phyloP scores from a whole-genome alignment of 2,797 vertebrate species.

The Lates japonicus region DNA sequence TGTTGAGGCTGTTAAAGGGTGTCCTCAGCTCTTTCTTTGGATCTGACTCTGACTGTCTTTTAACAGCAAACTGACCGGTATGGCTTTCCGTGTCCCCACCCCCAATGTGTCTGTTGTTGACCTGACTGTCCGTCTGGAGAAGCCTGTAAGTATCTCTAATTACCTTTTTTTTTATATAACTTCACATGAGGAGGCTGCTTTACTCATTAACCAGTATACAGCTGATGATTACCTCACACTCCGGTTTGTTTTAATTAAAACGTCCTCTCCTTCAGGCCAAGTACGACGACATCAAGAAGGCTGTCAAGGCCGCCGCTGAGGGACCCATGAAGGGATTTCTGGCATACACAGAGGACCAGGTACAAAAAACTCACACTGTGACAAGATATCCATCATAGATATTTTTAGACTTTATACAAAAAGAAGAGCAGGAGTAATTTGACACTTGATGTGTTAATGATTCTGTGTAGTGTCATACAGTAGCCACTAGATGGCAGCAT shows the following conservation, averaged over 20 bases:
- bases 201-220: too few species aligned
- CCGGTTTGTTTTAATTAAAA: background rate
- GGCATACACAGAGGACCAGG: slow-evolving; percentile 94
- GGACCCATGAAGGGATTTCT: slow-evolving; percentile 93
- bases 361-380: background rate
- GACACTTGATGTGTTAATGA: background rate
- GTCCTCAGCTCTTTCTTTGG: background rate
- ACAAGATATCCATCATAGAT: background rate
- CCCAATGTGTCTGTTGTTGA: slow-evolving; percentile 95
- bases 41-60: background rate
- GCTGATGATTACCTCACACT: background rate
- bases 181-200: background rate
- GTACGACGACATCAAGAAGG: slow-evolving; percentile 94
- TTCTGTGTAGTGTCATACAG: background rate
- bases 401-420: background rate
- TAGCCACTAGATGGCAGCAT: slow-evolving; percentile 56
- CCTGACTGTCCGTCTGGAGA: slow-evolving; percentile 92
- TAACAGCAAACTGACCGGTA: slow-evolving; percentile 92
- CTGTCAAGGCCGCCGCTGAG: slow-evolving; percentile 90
- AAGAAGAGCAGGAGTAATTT: background rate
- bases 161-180: background rate
- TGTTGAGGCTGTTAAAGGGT: background rate
- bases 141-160: slow-evolving; percentile 85
- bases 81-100: slow-evolving; percentile 95
- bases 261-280: slow-evolving; percentile 84